Evolutionary conservation across 1,140 invertebrate species (phyloP).

Genomic region (Parasteatoda tepidariorum): DNA sequence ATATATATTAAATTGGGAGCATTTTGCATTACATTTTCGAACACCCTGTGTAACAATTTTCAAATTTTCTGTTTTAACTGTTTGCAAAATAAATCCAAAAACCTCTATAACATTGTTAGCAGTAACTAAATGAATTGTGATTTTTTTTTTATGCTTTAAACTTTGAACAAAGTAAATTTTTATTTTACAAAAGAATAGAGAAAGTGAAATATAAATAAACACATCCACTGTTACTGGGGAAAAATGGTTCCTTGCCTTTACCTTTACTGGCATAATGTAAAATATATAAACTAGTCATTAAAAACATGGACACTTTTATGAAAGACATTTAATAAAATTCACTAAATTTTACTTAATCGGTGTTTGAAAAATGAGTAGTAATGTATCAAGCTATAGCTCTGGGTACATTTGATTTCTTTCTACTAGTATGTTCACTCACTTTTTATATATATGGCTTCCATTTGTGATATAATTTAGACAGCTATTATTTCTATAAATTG

Average conservation of each 20-base stretch:
- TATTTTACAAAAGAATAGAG: no score
- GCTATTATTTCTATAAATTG: constrained; percentile 19
- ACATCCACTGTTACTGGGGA: constrained; percentile 15
- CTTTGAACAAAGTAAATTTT: no score
- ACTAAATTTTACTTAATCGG: constrained; percentile 12
- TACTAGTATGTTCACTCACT: constrained; percentile 16
- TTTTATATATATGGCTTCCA: constrained; percentile 48
- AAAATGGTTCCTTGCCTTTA: constrained; percentile 36
- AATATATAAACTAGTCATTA: constrained; percentile 3
- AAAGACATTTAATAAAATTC: background rate
- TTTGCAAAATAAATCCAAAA: no score
- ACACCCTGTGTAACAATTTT: no score
- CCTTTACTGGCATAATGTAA: constrained; percentile 1
- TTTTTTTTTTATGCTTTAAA: no score
- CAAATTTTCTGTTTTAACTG: no score
- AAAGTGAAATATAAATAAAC: constrained; percentile 4
- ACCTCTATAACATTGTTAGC: no score
- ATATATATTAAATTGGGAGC: no score
- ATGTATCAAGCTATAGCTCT: background rate
- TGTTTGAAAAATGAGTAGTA: background rate
- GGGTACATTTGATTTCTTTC: constrained; percentile 14
- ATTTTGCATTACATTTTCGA: no score
- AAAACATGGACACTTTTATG: constrained; percentile 7
- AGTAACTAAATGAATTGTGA: no score
- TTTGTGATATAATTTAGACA: constrained; percentile 29